phyloP scores from a whole-genome alignment of 2,797 vertebrate genomes.

The Spondyliosoma cantharus region DNA sequence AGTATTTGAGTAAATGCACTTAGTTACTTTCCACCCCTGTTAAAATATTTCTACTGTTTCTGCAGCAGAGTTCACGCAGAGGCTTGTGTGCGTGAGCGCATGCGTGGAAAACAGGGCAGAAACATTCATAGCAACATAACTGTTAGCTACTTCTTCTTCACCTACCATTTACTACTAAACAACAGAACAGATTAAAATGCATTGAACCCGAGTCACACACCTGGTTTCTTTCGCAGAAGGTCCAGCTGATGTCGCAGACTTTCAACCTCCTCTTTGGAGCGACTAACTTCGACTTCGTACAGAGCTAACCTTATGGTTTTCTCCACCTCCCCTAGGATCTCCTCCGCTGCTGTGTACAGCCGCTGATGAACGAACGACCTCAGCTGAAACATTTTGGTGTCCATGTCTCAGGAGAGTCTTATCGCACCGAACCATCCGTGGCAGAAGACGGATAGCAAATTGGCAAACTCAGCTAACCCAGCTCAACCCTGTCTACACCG shows the following conservation, averaged over 20 bases:
- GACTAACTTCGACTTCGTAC: constrained; percentile 39
- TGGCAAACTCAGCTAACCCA: neutral
- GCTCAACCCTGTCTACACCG: too few relatives aligned
- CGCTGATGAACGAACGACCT: constrained; percentile 56
- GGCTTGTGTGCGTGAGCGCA: neutral
- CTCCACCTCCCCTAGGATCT: constrained; percentile 67
- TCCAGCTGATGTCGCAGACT: constrained; percentile 34
- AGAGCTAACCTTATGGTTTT: constrained; percentile 53
- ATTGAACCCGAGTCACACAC: neutral
- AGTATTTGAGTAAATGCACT: too few relatives aligned
- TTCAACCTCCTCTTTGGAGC: constrained; percentile 35
- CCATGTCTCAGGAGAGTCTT: neutral
- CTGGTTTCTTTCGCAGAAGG: constrained; percentile 16
- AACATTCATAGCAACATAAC: neutral
- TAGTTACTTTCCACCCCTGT: neutral
- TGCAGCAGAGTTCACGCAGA: neutral
- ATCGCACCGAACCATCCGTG: neutral
- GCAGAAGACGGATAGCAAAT: accelerated
- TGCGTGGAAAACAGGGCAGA: neutral
- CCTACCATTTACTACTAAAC: neutral
- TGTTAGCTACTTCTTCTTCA: neutral
- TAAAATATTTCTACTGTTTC: neutral
- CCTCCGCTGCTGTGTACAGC: constrained; percentile 50
- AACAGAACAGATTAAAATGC: too few relatives aligned
- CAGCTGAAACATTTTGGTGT: constrained; percentile 43